phyloP scores from a whole-genome alignment of 2,797 vertebrate species.

The Caiman crocodilus region DNA sequence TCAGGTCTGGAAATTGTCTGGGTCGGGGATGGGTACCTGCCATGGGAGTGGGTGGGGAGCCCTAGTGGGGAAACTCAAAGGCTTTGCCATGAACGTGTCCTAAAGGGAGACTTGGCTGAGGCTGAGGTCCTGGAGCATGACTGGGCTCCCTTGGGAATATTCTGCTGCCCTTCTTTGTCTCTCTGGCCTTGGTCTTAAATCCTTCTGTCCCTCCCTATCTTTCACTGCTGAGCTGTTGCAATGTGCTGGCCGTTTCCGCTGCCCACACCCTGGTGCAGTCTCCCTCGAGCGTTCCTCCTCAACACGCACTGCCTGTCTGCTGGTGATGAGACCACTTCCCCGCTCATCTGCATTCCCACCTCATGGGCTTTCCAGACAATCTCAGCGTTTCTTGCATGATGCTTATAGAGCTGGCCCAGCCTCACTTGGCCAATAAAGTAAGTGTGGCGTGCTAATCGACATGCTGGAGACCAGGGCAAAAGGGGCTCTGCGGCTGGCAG shows the following conservation, averaged over 20 bases:
- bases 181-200: not conserved
- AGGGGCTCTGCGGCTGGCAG: not conserved
- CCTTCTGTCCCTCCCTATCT: not conserved
- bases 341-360: not conserved
- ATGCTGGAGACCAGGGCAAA: not conserved
- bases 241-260: not conserved
- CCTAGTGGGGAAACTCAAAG: not conserved
- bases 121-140: constrained; percentile 11
- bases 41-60: too few species aligned
- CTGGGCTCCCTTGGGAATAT: not conserved
- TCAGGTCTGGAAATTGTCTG: not conserved
- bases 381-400: not conserved
- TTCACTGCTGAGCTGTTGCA: not conserved
- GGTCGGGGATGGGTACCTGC: too few species aligned
- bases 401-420: not conserved
- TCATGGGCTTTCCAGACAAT: fast-evolving
- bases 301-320: not conserved
- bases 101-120: constrained; percentile 1
- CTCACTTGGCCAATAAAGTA: not conserved
- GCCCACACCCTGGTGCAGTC: not conserved
- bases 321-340: not conserved
- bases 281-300: not conserved
- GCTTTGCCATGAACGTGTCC: not conserved
- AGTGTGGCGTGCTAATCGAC: not conserved
- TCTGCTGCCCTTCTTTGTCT: constrained; percentile 16